Percentiles rank a stretch among this genome's conserved stretches.
Evolutionary conservation across 2,888 invertebrate species (phyloP).

Genomic region (Stenichneumon culpator): DNA sequence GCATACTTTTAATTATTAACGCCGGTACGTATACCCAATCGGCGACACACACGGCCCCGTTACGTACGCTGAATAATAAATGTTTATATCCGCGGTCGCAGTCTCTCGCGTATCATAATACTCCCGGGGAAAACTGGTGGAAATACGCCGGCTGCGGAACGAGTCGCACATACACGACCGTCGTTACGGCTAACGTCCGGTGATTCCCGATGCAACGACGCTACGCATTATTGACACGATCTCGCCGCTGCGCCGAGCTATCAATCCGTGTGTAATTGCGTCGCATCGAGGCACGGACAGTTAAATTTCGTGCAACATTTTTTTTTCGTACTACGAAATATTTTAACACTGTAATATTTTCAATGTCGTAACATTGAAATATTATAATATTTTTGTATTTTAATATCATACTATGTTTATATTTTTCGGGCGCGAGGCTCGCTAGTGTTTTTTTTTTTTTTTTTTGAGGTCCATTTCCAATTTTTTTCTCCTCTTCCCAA

Average conservation of each 20-base stretch:
- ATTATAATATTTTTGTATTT: not conserved
- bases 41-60: conserved; percentile 76
- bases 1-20: conserved; percentile 62
- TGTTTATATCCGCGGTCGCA: conserved; percentile 76
- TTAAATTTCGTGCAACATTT: not conserved
- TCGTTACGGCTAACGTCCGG: conserved; percentile 33
- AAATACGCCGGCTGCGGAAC: not conserved
- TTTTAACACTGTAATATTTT: not conserved
- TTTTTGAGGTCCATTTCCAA: not conserved
- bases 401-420: not conserved
- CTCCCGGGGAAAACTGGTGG: not conserved
- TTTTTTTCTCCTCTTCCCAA: not conserved
- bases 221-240: conserved; percentile 39
- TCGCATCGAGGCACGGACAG: not conserved
- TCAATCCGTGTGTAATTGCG: conserved; percentile 10
- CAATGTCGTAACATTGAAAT: not conserved
- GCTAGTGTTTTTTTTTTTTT: too few relatives aligned
- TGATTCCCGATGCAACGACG: conserved; percentile 38
- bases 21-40: not conserved
- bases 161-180: not conserved
- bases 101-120: conserved; percentile 54
- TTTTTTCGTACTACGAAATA: not conserved
- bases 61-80: conserved; percentile 81
- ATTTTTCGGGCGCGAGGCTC: too few relatives aligned
- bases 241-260: too few relatives aligned